phyloP scores from a whole-genome alignment of 2,797 vertebrate genomes.

The Heterohyrax brucei region DNA sequence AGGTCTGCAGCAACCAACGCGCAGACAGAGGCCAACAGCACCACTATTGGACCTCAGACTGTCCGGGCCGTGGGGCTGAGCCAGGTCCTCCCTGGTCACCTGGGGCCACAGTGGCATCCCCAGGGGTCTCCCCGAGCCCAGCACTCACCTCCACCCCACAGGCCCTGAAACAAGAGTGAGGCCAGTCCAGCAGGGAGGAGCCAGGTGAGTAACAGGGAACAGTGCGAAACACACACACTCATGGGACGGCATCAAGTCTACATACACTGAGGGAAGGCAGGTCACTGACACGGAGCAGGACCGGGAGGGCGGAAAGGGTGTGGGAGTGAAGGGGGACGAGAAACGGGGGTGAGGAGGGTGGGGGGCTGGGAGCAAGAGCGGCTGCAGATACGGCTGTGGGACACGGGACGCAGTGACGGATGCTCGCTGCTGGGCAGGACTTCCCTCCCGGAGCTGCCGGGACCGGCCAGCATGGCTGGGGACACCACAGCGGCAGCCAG shows the following conservation, averaged over 20 bases:
- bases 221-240: neutral
- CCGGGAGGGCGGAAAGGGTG: too few species aligned
- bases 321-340: too few species aligned
- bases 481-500: too few species aligned
- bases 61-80: neutral
- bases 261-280: too few species aligned
- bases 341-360: neutral
- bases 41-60: neutral
- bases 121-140: neutral
- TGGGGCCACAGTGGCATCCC: neutral
- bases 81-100: neutral
- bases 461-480: too few species aligned
- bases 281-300: too few species aligned
- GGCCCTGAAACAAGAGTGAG: neutral
- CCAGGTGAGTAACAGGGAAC: neutral
- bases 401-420: too few species aligned
- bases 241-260: too few species aligned
- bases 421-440: too few species aligned
- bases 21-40: neutral
- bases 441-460: too few species aligned
- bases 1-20: constrained; percentile 22
- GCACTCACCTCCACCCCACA: neutral
- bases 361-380: neutral
- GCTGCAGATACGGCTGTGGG: too few species aligned
- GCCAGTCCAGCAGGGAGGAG: neutral